Conservation (phyloP, 2,797 vertebrate species). For the Typhlichthys subterraneus region DNA sequence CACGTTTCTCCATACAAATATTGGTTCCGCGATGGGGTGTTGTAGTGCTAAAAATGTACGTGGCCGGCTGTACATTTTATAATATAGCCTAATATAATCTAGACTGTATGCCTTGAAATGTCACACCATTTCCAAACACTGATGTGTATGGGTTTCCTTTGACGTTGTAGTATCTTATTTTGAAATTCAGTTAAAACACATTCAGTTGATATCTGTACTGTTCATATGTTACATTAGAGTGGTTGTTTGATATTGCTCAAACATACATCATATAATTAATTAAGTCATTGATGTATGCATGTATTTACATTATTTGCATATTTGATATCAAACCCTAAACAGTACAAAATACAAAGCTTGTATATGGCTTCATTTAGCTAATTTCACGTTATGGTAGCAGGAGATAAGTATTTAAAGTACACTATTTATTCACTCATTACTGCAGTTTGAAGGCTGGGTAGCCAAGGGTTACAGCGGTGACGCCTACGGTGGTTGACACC, state of each 20-base stretch:
- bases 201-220: not conserved
- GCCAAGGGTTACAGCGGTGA: no score
- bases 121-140: not conserved
- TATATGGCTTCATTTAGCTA: no score
- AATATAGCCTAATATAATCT: not conserved
- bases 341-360: no score
- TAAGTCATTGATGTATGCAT: not conserved
- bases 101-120: not conserved
- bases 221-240: not conserved
- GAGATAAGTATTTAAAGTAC: no score
- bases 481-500: no score
- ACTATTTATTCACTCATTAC: no score
- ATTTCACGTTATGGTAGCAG: no score
- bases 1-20: constrained; percentile 20
- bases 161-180: constrained; percentile 21
- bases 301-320: no score
- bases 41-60: not conserved
- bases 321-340: no score
- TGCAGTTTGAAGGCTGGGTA: no score
- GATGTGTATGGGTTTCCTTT: constrained; percentile 7
- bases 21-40: not conserved
- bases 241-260: not conserved
- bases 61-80: not conserved
- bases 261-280: not conserved
- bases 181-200: not conserved